phyloP scores from a whole-genome alignment of 1,140 invertebrate species.

The Harlomillsia oculata region DNA sequence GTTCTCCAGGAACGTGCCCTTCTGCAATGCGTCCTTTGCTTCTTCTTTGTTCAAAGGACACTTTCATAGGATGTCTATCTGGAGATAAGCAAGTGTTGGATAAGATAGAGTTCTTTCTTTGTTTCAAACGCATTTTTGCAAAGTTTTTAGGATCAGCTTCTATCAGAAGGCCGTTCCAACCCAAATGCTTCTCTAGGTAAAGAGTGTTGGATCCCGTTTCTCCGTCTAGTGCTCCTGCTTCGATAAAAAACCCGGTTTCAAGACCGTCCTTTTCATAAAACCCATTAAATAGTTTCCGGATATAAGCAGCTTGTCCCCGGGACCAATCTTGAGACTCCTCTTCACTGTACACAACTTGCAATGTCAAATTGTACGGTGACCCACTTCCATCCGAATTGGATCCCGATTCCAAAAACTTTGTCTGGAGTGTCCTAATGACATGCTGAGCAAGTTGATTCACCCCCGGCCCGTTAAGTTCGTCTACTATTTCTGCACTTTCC shows the following conservation, averaged over 20 bases:
- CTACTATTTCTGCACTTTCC: no score
- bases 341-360: no score
- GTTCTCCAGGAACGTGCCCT: background rate
- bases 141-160: conserved; percentile 27
- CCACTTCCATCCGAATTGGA: no score
- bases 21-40: background rate
- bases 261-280: no score
- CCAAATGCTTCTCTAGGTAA: conserved; percentile 40
- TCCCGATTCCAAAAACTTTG: no score
- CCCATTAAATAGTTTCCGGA: no score
- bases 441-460: no score
- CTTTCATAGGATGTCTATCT: background rate
- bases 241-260: conserved; percentile 50
- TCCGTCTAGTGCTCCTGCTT: conserved; percentile 48
- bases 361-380: no score
- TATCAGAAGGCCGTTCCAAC: conserved; percentile 35
- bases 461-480: no score
- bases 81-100: background rate
- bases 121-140: conserved; percentile 5
- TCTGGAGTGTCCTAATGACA: no score
- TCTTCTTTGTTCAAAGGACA: background rate
- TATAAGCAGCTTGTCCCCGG: no score
- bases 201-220: conserved; percentile 47
- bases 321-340: no score
- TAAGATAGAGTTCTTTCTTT: conserved; percentile 13